Conservation (phyloP, 2,888 invertebrate genomes). For the Eurois occulta region DNA sequence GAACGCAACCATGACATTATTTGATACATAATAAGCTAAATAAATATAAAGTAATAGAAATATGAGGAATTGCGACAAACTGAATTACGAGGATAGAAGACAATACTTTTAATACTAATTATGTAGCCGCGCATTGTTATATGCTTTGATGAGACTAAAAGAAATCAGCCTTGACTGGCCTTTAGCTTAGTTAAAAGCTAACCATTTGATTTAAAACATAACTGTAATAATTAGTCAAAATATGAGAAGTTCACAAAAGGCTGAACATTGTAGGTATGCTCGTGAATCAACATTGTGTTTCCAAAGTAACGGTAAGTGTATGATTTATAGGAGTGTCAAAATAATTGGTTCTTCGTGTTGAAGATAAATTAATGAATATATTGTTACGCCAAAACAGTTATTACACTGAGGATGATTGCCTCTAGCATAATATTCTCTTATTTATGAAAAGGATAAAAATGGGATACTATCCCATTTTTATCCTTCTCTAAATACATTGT, state of each 20-base stretch:
- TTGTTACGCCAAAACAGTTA: slow-evolving; percentile 65
- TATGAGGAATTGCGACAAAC: neutral
- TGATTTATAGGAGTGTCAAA: slow-evolving; percentile 85
- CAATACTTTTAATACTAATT: slow-evolving; percentile 24
- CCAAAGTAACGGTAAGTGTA: slow-evolving; percentile 85
- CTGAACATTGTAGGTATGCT: slow-evolving; percentile 79
- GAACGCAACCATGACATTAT: neutral
- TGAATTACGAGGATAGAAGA: slow-evolving; percentile 15
- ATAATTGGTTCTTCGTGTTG: slow-evolving; percentile 83
- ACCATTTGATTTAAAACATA: slow-evolving; percentile 34
- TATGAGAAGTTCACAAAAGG: slow-evolving; percentile 47
- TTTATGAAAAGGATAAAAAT: no score
- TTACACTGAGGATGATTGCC: slow-evolving; percentile 48
- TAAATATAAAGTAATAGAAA: neutral
- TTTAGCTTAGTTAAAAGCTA: slow-evolving; percentile 49
- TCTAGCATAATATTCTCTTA: slow-evolving; percentile 60
- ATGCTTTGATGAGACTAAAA: slow-evolving; percentile 36
- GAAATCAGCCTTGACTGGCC: slow-evolving; percentile 23
- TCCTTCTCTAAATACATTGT: neutral
- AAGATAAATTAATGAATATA: slow-evolving; percentile 74
- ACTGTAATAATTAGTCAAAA: slow-evolving; percentile 48
- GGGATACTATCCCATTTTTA: slow-evolving; percentile 13
- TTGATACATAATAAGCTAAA: neutral
- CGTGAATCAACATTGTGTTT: slow-evolving; percentile 78
- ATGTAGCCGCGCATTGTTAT: slow-evolving; percentile 21